phyloP scores from a whole-genome alignment of 2,113 vertebrate species.

The Manacus vitellinus region DNA sequence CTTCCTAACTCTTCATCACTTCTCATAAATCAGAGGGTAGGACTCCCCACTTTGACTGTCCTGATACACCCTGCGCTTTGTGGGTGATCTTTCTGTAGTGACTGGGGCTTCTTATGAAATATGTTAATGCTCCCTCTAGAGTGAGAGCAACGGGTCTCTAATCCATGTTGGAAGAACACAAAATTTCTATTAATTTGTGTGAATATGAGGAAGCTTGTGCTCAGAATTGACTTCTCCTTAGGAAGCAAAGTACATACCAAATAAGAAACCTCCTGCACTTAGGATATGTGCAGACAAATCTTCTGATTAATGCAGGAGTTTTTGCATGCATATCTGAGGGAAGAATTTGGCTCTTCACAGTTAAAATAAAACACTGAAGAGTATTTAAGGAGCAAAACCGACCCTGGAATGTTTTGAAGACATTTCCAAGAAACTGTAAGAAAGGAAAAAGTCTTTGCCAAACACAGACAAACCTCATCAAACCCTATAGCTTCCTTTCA shows the following conservation, averaged over 20 bases:
- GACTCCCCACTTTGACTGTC: neutral
- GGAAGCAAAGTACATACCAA: neutral
- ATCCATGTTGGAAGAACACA: neutral
- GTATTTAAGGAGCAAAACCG: constrained; percentile 44
- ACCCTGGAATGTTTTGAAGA: constrained; percentile 55
- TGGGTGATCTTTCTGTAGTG: neutral
- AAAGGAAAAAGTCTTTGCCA: constrained; percentile 46
- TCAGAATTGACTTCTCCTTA: neutral
- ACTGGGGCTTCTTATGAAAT: neutral
- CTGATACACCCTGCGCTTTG: fast-evolving
- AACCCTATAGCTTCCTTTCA: constrained; percentile 41
- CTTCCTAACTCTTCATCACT: neutral
- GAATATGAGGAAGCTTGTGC: neutral
- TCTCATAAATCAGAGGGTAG: neutral
- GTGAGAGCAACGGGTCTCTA: neutral
- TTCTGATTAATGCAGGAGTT: constrained; percentile 38
- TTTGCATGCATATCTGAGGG: constrained; percentile 29
- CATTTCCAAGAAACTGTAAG: constrained; percentile 52
- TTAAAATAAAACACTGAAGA: constrained; percentile 49
- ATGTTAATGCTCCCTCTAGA: neutral
- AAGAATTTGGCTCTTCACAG: constrained; percentile 30
- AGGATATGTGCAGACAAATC: neutral
- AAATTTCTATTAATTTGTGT: neutral
- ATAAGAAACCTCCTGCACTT: neutral
- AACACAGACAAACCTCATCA: constrained; percentile 51